Percentiles rank a stretch among this genome's conserved stretches.
phyloP scores from a whole-genome alignment of 2,113 vertebrate genomes.

The Protobothrops flavoviridis region DNA sequence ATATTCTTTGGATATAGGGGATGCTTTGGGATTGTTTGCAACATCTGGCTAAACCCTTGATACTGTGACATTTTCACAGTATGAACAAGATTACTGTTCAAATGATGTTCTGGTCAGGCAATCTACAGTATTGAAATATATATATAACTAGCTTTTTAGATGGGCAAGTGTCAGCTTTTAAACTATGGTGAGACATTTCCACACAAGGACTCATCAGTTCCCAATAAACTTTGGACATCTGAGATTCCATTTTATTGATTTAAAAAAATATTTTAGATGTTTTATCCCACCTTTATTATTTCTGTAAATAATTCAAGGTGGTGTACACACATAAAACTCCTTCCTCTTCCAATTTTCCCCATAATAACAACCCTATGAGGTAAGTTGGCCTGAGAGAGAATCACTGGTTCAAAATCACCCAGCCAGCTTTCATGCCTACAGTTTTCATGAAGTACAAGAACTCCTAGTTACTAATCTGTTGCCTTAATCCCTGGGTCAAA shows the following conservation, averaged over 20 bases:
- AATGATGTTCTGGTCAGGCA: not conserved
- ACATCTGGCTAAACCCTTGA: not conserved
- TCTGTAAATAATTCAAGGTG: not conserved
- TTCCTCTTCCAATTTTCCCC: not conserved
- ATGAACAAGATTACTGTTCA: not conserved
- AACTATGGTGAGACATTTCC: not conserved
- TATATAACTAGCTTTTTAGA: not conserved
- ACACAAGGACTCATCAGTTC: not conserved
- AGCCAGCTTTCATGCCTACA: no score
- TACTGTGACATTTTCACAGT: not conserved
- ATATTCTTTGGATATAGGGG: not conserved
- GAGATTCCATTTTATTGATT: not conserved
- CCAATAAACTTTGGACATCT: not conserved
- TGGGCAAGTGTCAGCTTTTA: not conserved
- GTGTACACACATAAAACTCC: not conserved
- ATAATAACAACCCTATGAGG: not conserved
- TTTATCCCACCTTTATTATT: not conserved
- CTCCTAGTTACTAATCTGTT: not conserved
- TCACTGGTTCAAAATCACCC: not conserved
- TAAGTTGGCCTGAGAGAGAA: not conserved
- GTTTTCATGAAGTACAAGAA: no score
- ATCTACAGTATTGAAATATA: not conserved
- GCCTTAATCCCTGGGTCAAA: not conserved
- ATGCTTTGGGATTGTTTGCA: not conserved
- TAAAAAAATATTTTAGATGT: not conserved